phyloP scores from a whole-genome alignment of 2,888 invertebrate genomes.

The Apamea monoglypha region DNA sequence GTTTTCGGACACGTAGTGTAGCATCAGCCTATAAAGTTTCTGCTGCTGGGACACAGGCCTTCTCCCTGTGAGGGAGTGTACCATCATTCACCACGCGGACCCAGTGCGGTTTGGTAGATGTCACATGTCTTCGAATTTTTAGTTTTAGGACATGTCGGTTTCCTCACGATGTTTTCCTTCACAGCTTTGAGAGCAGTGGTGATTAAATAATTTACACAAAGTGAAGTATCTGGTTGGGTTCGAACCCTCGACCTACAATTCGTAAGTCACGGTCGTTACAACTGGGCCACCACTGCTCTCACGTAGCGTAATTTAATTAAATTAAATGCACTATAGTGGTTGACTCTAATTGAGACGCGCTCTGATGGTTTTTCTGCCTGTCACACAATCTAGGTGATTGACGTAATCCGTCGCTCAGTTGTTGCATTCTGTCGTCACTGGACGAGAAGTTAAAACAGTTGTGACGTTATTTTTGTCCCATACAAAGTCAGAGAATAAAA shows the following conservation, averaged over 20 bases:
- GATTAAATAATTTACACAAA: no score
- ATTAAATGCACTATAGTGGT: conserved; percentile 8
- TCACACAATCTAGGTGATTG: conserved; percentile 13
- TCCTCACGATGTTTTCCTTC: background rate
- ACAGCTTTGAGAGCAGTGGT: background rate
- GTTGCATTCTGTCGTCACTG: conserved; percentile 8
- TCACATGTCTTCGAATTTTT: background rate
- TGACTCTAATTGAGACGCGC: conserved; percentile 45
- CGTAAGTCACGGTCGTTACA: background rate
- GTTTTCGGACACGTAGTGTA: background rate
- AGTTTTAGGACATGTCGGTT: background rate
- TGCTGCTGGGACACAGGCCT: background rate
- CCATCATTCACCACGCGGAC: background rate
- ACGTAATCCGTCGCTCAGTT: conserved; percentile 16
- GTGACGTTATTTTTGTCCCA: background rate
- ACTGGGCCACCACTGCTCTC: background rate
- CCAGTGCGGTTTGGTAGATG: background rate
- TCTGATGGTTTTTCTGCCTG: conserved; percentile 17
- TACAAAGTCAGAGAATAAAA: background rate
- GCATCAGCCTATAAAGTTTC: background rate
- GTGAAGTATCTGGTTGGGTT: background rate
- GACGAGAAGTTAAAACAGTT: background rate
- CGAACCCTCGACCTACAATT: background rate
- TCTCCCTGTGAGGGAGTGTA: background rate
- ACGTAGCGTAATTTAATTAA: background rate